Conservation (phyloP, 2,797 vertebrate species). For the Poecilia velifera region DNA sequence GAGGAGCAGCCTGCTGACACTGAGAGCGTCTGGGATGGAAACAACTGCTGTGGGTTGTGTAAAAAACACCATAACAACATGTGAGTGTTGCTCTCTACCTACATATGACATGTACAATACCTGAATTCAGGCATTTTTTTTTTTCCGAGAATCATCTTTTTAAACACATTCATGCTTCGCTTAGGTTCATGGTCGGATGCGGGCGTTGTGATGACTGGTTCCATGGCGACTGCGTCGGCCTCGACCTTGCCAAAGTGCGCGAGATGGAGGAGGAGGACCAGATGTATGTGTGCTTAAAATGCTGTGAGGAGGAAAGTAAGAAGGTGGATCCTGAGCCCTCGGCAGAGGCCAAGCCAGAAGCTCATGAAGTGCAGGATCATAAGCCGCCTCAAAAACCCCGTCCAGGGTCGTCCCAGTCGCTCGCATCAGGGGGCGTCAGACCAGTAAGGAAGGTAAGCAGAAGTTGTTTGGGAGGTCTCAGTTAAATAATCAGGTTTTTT, state of each 20-base stretch:
- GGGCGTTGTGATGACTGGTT: slow-evolving; percentile 99
- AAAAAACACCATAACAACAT: slow-evolving; percentile 96
- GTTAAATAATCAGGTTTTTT: neutral
- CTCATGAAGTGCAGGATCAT: slow-evolving; percentile 76
- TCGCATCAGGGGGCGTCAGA: slow-evolving; percentile 82
- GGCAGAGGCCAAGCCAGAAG: slow-evolving; percentile 62
- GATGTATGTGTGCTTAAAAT: slow-evolving; percentile 96
- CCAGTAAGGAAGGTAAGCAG: slow-evolving; percentile 87
- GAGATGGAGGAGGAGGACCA: slow-evolving; percentile 98
- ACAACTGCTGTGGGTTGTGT: slow-evolving; percentile 95
- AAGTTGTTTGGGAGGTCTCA: neutral
- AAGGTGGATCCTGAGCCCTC: slow-evolving; percentile 77
- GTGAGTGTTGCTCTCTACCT: slow-evolving; percentile 72
- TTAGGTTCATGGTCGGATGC: slow-evolving; percentile 98
- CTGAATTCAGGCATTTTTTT: neutral
- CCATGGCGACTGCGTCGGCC: slow-evolving; percentile 96
- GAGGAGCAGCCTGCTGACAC: slow-evolving; percentile 76
- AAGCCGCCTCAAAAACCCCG: slow-evolving; percentile 80
- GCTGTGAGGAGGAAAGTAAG: slow-evolving; percentile 92
- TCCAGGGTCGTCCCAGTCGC: slow-evolving; percentile 74
- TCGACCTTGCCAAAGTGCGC: slow-evolving; percentile 92
- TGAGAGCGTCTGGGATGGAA: slow-evolving; percentile 91
- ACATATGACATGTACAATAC: neutral
- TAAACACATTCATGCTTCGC: neutral
- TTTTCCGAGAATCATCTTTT: neutral